Percentiles rank a stretch among this genome's conserved stretches.
phyloP scores from a whole-genome alignment of 2,113 vertebrate species.

The Mormyrus lacerda region DNA sequence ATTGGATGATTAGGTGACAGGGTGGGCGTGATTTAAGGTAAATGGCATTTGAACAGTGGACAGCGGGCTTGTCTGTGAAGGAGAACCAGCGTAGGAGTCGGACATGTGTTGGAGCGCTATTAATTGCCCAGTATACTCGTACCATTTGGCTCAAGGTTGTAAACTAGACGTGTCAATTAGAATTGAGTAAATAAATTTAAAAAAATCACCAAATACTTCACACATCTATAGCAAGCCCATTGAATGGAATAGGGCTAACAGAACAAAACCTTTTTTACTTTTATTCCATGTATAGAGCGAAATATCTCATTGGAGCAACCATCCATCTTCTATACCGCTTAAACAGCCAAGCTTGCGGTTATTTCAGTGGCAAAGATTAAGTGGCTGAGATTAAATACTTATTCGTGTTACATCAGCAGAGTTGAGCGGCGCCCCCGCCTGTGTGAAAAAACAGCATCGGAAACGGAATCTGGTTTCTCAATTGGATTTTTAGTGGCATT shows the following conservation, averaged over 20 bases:
- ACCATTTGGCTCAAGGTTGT: not conserved
- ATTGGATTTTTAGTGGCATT: not conserved
- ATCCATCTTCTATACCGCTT: not conserved
- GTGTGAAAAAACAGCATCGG: not conserved
- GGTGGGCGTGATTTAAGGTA: conserved; percentile 24
- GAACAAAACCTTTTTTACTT: not conserved
- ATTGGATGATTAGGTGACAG: conserved; percentile 31
- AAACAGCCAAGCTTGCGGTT: not conserved
- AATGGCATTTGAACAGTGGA: conserved; percentile 1
- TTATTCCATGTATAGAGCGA: not conserved
- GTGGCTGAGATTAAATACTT: not conserved
- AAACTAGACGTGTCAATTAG: conserved; percentile 3
- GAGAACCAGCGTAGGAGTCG: not conserved
- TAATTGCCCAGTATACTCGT: not conserved
- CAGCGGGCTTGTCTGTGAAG: not conserved
- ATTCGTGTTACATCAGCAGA: not conserved
- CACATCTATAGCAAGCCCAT: not conserved
- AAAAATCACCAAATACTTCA: not conserved
- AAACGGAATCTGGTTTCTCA: not conserved
- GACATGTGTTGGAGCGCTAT: not conserved
- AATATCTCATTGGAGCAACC: not conserved
- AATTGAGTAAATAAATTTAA: not conserved
- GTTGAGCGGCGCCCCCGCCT: not conserved
- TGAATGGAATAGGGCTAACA: not conserved
- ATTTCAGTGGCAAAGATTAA: not conserved